Base-by-base conservation (phyloP, 1,140 invertebrate genomes). In the Drosophila takahashii region DNA sequence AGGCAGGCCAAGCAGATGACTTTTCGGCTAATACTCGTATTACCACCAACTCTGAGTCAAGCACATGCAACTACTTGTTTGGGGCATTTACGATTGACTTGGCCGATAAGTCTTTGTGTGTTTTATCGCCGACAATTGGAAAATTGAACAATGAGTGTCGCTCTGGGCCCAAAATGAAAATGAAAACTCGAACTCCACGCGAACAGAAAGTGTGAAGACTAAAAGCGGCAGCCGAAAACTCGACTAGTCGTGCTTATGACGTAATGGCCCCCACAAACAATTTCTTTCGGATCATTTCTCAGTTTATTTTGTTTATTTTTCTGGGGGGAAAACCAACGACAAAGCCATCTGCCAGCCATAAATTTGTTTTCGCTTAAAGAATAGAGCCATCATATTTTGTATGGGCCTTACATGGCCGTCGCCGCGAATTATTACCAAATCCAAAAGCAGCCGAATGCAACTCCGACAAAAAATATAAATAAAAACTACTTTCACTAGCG, bases 121-220 rank as follows among this genome's bases (percentile, higher is more conserved):
- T 70, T 75, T 87, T 75, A 81, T 78, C 70, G 81, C 48, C 75
- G 74, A 79, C 81, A 86, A 86, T 87, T 86, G 81, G 74, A 86
- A 87, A 86, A 87, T 87, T 87, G 60, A 86, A 86, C 81, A 86
- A 81, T 86, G 81, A 77, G 84, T 73, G 54, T 61, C 45, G 71
- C 52, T 51, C 10, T 18, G 54, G 36, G 34, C 16, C 62, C 62
- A 7, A 29, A 29, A 29, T 29, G 32, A 47, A 15, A 48, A 16
- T 62, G 44, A 62, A 66, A 67, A 34, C 26, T 65, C n/a, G 2
- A 42, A 32, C 44, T 18, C 41, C n/a, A 53, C 32, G 22, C 57
- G 27, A 66, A 42, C 50, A 18, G 48, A 81, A 64, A 71, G 80
- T 79, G 64, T 76, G 73, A 81, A 84, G 37, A 65, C 56, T 72